Percentiles rank a stretch among this genome's conserved stretches.
Evolutionary conservation across 2,888 invertebrate species (phyloP).

Genomic region (Leptinotarsa haldemani): DNA sequence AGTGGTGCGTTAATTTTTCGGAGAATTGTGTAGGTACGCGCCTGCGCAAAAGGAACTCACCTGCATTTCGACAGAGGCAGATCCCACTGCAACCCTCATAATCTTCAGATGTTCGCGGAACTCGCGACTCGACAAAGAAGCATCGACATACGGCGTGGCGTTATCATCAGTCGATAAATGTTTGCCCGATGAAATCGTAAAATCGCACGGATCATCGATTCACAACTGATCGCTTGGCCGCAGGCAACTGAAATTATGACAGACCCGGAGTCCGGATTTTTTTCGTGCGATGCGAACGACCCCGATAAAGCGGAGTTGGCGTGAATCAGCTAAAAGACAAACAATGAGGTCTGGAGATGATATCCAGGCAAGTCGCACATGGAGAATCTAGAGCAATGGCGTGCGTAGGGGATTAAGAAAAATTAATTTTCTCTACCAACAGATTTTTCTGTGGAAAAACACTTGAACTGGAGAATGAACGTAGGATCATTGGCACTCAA

Average conservation of each 20-base stretch:
- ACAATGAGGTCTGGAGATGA: slow-evolving; percentile 15
- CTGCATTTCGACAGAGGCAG: neutral
- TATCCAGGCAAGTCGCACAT: slow-evolving; percentile 14
- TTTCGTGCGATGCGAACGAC: slow-evolving; percentile 32
- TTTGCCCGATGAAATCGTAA: slow-evolving; percentile 4
- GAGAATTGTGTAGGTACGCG: neutral
- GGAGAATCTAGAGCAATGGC: neutral
- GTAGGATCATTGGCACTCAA: no score
- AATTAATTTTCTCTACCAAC: neutral
- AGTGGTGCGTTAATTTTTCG: neutral
- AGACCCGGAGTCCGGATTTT: slow-evolving; percentile 23
- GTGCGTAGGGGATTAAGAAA: neutral
- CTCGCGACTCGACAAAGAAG: neutral
- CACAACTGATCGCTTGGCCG: slow-evolving; percentile 12
- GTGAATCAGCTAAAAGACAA: slow-evolving; percentile 26
- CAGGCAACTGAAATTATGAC: slow-evolving; percentile 24
- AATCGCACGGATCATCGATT: slow-evolving; percentile 14
- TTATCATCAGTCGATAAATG: neutral
- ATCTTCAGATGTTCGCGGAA: neutral
- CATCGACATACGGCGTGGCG: neutral
- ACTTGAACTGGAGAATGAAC: no score
- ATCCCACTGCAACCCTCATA: neutral
- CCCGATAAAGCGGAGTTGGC: slow-evolving; percentile 28
- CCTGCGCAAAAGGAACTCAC: neutral
- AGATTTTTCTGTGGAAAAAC: neutral